Conservation (phyloP, 2,113 vertebrate species). For the Gallinago undulata region DNA sequence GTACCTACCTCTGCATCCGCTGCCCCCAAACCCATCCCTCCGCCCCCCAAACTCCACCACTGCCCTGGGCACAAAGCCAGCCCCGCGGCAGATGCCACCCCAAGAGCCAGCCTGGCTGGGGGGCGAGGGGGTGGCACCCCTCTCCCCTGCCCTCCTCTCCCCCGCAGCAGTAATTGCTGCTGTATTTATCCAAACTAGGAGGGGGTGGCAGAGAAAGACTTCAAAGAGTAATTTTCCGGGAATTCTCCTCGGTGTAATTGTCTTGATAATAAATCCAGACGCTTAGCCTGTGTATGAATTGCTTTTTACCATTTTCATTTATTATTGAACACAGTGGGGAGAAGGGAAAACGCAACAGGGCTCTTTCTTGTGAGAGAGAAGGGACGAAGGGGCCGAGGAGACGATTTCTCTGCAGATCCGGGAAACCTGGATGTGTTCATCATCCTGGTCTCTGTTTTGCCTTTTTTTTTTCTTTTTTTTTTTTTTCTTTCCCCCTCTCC, state of each 20-base stretch:
- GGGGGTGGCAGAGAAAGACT: slow-evolving; percentile 65
- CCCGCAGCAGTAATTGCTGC: slow-evolving; percentile 41
- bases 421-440: slow-evolving; percentile 32
- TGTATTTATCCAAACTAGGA: slow-evolving; percentile 58
- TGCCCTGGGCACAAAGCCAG: not conserved
- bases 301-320: slow-evolving; percentile 62
- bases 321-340: slow-evolving; percentile 63
- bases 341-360: slow-evolving; percentile 53
- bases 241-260: slow-evolving; percentile 48
- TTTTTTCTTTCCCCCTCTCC: not conserved
- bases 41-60: rapidly evolving
- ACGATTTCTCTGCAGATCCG: slow-evolving; percentile 49
- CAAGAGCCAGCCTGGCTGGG: not conserved
- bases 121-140: not conserved
- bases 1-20: rapidly evolving
- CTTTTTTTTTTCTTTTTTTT: not conserved
- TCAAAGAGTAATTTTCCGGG: slow-evolving; percentile 57
- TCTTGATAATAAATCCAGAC: slow-evolving; percentile 50
- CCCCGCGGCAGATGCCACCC: not conserved
- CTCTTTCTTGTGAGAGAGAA: slow-evolving; percentile 50
- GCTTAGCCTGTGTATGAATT: slow-evolving; percentile 36
- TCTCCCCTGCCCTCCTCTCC: not conserved
- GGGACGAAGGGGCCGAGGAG: slow-evolving; percentile 42
- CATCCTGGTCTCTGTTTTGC: not conserved
- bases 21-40: rapidly evolving